phyloP scores from a whole-genome alignment of 2,888 invertebrate species.

The Cynaeus angustus region DNA sequence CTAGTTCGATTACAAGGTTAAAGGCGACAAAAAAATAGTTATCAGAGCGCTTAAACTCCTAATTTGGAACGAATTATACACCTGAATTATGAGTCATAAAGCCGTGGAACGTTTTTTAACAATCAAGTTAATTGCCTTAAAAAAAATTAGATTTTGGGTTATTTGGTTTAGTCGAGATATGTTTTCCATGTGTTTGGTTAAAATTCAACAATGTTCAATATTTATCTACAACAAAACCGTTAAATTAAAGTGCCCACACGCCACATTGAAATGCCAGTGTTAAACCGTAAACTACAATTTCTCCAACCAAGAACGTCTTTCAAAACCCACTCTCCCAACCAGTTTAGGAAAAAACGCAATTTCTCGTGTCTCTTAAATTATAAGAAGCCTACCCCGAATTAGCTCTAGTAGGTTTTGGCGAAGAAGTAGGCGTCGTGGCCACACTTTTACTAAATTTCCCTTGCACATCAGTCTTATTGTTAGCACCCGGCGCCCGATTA shows the following conservation, averaged over 20 bases:
- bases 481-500: conserved; percentile 52
- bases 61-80: conserved; percentile 14
- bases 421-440: conserved; percentile 7
- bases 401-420: conserved; percentile 28
- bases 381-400: conserved; percentile 18
- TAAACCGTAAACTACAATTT: too few relatives aligned
- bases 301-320: background rate
- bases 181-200: too few relatives aligned
- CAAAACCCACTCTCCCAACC: background rate
- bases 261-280: too few relatives aligned
- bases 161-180: too few relatives aligned
- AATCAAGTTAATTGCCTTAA: background rate
- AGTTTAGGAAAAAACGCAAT: background rate
- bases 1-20: conserved; percentile 24
- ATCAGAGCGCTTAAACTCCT: conserved; percentile 28
- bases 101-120: too few relatives aligned
- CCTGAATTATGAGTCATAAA: background rate
- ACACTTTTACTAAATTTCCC: background rate
- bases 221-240: too few relatives aligned
- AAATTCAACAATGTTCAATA: too few relatives aligned
- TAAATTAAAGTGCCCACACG: too few relatives aligned
- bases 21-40: conserved; percentile 24
- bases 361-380: background rate
- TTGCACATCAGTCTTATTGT: conserved; percentile 51
- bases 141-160: too few relatives aligned